Conservation (phyloP, 1,140 invertebrate genomes). For the Wasmannia auropunctata region DNA sequence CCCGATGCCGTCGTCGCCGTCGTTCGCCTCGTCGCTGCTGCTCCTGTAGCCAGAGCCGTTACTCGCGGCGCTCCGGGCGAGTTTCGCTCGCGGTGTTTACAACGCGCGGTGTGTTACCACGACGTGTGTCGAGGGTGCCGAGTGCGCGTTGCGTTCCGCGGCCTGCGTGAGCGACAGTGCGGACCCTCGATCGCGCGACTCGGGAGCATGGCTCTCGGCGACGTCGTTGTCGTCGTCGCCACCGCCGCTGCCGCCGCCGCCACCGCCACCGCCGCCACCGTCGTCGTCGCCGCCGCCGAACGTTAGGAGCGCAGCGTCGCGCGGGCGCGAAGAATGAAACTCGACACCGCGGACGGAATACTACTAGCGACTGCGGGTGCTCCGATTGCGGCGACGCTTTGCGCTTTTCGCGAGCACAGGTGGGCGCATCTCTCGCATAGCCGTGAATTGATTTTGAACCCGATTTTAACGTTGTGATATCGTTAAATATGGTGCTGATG, state of each 20-base stretch:
- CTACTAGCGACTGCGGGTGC: slow-evolving; percentile 11
- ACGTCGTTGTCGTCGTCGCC: background rate
- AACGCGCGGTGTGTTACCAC: slow-evolving; percentile 43
- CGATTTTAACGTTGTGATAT: background rate
- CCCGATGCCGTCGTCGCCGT: background rate
- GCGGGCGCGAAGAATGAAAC: slow-evolving; percentile 59
- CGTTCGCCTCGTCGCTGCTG: background rate
- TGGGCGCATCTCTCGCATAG: slow-evolving; percentile 7
- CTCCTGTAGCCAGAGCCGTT: too few species aligned
- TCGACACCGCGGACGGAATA: slow-evolving; percentile 48
- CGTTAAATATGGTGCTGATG: background rate
- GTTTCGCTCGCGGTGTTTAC: slow-evolving; percentile 56
- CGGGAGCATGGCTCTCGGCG: slow-evolving; percentile 8
- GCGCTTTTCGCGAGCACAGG: slow-evolving; percentile 25
- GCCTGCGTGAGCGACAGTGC: slow-evolving; percentile 31
- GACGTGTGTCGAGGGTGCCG: slow-evolving; percentile 58
- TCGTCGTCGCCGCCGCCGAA: too few species aligned
- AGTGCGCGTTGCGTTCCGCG: background rate
- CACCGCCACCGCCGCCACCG: background rate
- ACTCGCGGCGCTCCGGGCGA: background rate
- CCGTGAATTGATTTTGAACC: background rate
- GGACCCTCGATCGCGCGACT: background rate
- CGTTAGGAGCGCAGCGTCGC: slow-evolving; percentile 20
- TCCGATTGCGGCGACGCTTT: slow-evolving; percentile 30
- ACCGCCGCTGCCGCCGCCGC: background rate